Conservation (phyloP, 2,888 invertebrate genomes). For the Nomada ruficornis region DNA sequence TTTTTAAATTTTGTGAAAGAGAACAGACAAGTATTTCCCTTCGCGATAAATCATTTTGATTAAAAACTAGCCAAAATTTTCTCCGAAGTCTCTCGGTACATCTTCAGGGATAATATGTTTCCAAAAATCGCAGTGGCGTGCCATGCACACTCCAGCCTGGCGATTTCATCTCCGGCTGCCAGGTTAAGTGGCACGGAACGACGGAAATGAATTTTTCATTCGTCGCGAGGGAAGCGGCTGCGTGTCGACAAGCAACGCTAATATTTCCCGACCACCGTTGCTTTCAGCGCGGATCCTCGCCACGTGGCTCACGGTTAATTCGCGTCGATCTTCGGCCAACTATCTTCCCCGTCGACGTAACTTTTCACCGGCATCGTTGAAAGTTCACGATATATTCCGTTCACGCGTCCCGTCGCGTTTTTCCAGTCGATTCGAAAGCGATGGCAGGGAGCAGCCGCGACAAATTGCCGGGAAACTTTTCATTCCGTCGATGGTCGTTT, state of each 20-base stretch:
- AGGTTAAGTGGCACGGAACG: constrained; percentile 31
- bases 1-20: no score
- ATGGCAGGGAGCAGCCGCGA: constrained; percentile 25
- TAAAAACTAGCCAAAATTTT: no score
- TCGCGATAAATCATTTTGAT: no score
- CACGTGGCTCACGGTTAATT: constrained; percentile 39
- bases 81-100: neutral
- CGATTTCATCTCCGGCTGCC: constrained; percentile 12
- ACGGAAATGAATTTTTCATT: constrained; percentile 31
- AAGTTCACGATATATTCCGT: constrained; percentile 42
- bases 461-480: constrained; percentile 56
- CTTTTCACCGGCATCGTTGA: constrained; percentile 2
- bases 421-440: constrained; percentile 57
- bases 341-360: neutral
- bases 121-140: neutral
- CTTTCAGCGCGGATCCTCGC: constrained; percentile 20
- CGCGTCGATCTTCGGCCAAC: constrained; percentile 3
- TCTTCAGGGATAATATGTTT: neutral
- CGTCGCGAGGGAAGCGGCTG: neutral
- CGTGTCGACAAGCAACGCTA: neutral
- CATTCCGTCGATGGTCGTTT: constrained; percentile 36
- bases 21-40: no score
- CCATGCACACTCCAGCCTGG: neutral
- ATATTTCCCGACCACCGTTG: constrained; percentile 4
- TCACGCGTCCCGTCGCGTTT: constrained; percentile 20